A percentile compares a stretch with the other conserved stretches of the same genome.
Conservation (phyloP, 1,140 invertebrate genomes). For the Caerostris darwini region DNA sequence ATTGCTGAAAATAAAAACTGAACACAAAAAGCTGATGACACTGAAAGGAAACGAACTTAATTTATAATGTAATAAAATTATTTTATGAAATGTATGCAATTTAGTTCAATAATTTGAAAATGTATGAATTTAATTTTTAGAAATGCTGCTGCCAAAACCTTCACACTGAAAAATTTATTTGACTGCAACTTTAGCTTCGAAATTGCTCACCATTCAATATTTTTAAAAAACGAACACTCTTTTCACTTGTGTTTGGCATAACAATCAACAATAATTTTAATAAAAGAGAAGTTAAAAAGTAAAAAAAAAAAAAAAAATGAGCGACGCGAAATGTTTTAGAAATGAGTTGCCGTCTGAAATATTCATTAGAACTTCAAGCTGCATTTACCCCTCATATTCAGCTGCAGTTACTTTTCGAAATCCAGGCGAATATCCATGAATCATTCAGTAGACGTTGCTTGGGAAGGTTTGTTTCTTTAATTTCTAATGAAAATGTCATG, state of each 20-base stretch:
- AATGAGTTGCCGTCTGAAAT: slow-evolving; percentile 48
- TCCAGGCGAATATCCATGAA: slow-evolving; percentile 2
- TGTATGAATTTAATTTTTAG: too few species aligned
- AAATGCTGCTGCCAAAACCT: too few species aligned
- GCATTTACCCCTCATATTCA: background rate
- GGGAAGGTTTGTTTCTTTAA: slow-evolving; percentile 27
- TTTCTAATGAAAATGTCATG: background rate
- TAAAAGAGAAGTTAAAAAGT: background rate
- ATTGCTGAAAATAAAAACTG: too few species aligned
- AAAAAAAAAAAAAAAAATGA: background rate
- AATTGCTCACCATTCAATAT: background rate
- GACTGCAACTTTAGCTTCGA: background rate
- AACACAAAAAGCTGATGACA: too few species aligned
- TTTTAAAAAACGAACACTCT: background rate
- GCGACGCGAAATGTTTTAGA: slow-evolving; percentile 40
- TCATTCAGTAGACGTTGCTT: slow-evolving; percentile 32
- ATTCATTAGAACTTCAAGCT: slow-evolving; percentile 21
- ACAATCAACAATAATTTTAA: slow-evolving; percentile 38
- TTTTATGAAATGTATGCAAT: too few species aligned
- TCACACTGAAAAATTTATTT: too few species aligned
- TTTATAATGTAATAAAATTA: too few species aligned
- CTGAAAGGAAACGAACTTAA: too few species aligned
- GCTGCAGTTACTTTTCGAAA: slow-evolving; percentile 2
- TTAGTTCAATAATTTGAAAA: too few species aligned
- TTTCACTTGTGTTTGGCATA: background rate